Evolutionary conservation across 2,888 invertebrate genomes (phyloP).

Genomic region (Chloromyia formosa): DNA sequence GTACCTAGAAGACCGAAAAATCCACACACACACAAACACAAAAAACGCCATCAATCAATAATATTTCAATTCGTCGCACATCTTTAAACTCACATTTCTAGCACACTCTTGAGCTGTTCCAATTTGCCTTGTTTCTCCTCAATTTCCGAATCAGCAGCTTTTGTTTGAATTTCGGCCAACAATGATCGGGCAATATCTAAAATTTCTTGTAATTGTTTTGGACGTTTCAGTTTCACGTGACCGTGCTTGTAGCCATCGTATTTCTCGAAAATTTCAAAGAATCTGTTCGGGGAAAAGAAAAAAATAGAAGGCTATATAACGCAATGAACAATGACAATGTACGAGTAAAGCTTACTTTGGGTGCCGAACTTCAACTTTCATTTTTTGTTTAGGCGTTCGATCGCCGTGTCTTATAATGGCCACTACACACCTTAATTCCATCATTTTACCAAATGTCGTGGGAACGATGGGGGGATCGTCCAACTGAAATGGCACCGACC

Average conservation of each 20-base stretch:
- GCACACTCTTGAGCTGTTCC: constrained; percentile 95
- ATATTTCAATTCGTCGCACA: background rate
- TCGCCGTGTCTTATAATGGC: constrained; percentile 98
- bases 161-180: constrained; percentile 87
- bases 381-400: constrained; percentile 99
- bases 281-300: constrained; percentile 67
- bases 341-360: constrained; percentile 75
- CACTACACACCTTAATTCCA: constrained; percentile 91
- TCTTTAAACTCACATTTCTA: constrained; percentile 90
- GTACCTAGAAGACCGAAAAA: constrained; percentile 76
- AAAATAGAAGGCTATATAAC: too few species aligned
- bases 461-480: constrained; percentile 99
- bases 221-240: constrained; percentile 96
- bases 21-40: background rate
- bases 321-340: constrained; percentile 4
- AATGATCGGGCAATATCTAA: constrained; percentile 94
- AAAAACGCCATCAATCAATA: constrained; percentile 12
- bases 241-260: constrained; percentile 95
- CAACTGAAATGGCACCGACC: constrained; percentile 95
- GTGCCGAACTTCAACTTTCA: constrained; percentile 99
- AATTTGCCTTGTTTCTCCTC: constrained; percentile 97
- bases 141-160: constrained; percentile 88
- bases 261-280: constrained; percentile 98
- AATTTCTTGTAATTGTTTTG: constrained; percentile 97
- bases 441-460: constrained; percentile 98